These are phyloP conservation scores for Seriola quinqueradiata DNA, from an alignment of 2,113 vertebrate species.

Conservation along the genomic window DNA sequence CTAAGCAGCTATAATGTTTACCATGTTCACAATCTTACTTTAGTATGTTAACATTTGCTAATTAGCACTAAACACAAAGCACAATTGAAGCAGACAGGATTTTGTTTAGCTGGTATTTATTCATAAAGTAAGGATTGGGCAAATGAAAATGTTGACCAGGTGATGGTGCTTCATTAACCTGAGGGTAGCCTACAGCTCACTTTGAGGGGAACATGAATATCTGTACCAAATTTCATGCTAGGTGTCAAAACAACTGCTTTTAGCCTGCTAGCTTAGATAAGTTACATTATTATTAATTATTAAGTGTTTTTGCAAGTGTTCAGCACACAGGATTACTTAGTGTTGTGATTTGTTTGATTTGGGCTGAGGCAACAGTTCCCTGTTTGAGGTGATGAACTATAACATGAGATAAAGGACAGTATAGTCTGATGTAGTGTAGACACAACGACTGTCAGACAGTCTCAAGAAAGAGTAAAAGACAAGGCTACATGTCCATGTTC, in stretches of 20 bases:
- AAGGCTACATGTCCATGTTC: constrained; percentile 49
- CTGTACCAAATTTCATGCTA: background rate
- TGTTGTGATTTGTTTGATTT: constrained; percentile 20
- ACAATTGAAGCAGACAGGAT: background rate
- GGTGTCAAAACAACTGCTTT: background rate
- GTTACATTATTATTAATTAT: too few species aligned
- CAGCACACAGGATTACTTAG: background rate
- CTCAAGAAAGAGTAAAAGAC: constrained; percentile 41
- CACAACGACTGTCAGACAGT: constrained; percentile 41
- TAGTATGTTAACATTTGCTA: background rate
- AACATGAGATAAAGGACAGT: constrained; percentile 17
- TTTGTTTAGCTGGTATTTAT: background rate
- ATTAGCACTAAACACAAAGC: too few species aligned
- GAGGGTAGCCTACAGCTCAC: too few species aligned
- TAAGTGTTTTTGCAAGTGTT: background rate
- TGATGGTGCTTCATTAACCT: background rate
- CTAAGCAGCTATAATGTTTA: too few species aligned
- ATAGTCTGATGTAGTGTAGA: background rate
- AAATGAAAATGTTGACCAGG: background rate
- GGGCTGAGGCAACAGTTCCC: background rate
- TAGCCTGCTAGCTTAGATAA: background rate
- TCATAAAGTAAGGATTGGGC: background rate
- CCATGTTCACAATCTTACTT: too few species aligned
- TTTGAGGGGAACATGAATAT: background rate
- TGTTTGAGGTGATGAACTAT: background rate